phyloP scores from a whole-genome alignment of 1,140 invertebrate species.

The Atopsyche davidsoni region DNA sequence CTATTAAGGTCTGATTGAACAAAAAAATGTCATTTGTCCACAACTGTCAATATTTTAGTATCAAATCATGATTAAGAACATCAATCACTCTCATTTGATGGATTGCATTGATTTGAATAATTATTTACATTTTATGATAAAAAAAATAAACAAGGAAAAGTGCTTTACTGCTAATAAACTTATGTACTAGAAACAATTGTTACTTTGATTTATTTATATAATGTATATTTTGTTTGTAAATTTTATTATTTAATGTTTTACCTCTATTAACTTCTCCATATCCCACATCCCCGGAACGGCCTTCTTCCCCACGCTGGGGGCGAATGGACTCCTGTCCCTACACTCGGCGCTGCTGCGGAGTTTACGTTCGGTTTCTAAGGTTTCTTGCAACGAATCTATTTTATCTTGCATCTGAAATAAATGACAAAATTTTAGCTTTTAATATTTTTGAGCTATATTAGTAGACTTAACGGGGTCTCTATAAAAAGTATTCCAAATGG shows the following conservation, averaged over 20 bases:
- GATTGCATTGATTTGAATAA: too few species aligned
- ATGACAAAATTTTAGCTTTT: too few species aligned
- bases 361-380: constrained; percentile 16
- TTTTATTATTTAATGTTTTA: constrained; percentile 5
- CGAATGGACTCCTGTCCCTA: constrained; percentile 1
- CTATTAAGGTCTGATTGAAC: not conserved
- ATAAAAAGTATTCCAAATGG: too few species aligned
- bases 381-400: constrained; percentile 17
- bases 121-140: too few species aligned
- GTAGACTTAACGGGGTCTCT: too few species aligned
- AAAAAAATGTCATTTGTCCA: not conserved
- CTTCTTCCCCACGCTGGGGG: not conserved
- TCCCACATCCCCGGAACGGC: constrained; percentile 6
- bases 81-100: too few species aligned
- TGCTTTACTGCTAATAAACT: too few species aligned
- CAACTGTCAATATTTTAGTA: not conserved
- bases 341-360: not conserved
- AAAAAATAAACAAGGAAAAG: too few species aligned
- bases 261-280: constrained; percentile 25
- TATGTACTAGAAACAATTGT: too few species aligned
- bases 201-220: not conserved
- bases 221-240: not conserved
- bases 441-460: too few species aligned
- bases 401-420: constrained; percentile 25
- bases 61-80: not conserved